phyloP scores from a whole-genome alignment of 2,797 vertebrate species.

The Pachyuromys duprasi region DNA sequence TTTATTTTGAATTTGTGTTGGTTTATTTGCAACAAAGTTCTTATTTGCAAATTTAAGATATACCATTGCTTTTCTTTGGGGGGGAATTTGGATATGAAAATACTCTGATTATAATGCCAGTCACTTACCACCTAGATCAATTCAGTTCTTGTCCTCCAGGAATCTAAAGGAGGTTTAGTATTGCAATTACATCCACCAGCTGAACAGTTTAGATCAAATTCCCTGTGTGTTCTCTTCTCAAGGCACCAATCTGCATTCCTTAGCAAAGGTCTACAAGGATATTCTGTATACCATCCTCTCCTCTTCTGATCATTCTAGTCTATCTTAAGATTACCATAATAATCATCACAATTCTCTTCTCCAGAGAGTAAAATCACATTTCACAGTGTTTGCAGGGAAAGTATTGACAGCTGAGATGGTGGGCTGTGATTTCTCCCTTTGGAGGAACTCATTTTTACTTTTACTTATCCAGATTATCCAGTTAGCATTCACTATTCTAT shows the following conservation, averaged over 20 bases:
- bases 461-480: background rate
- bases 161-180: slow-evolving; percentile 48
- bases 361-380: background rate
- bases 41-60: slow-evolving; percentile 64
- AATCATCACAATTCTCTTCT: background rate
- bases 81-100: background rate
- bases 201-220: slow-evolving; percentile 16
- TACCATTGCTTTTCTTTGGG: background rate
- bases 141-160: background rate
- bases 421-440: background rate
- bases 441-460: background rate
- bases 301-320: background rate
- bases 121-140: background rate
- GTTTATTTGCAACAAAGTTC: slow-evolving; percentile 39
- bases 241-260: background rate
- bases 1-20: slow-evolving; percentile 67
- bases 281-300: background rate
- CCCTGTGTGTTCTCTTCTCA: background rate
- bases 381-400: background rate
- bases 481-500: background rate
- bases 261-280: background rate
- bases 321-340: background rate
- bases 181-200: background rate
- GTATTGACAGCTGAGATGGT: background rate
- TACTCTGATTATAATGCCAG: background rate